phyloP scores from a whole-genome alignment of 1,140 invertebrate species.

The Steinernema khuongi region DNA sequence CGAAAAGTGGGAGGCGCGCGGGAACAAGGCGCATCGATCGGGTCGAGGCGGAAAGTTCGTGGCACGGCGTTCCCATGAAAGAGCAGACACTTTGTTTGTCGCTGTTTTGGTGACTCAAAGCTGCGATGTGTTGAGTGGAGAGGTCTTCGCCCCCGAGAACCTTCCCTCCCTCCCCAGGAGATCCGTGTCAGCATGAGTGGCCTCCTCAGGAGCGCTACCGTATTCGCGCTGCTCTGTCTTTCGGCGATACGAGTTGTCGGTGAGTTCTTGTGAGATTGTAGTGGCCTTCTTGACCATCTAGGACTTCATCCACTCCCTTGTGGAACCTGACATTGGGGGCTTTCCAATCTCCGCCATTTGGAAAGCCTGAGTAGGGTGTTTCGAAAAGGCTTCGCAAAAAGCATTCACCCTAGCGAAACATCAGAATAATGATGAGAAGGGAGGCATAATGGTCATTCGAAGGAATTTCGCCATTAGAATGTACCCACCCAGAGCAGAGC shows the following conservation, averaged over 20 bases:
- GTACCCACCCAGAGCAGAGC: too few relatives aligned
- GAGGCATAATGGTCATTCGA: too few relatives aligned
- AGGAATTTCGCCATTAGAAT: too few relatives aligned
- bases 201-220: background rate
- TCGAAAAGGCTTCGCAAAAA: too few relatives aligned
- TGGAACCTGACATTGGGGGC: too few relatives aligned
- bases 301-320: too few relatives aligned
- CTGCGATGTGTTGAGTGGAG: background rate
- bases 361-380: too few relatives aligned
- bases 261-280: too few relatives aligned
- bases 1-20: conserved; percentile 4
- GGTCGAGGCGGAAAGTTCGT: background rate
- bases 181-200: background rate
- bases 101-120: background rate
- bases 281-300: too few relatives aligned
- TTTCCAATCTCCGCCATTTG: too few relatives aligned
- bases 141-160: background rate
- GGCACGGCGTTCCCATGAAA: background rate
- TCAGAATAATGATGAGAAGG: too few relatives aligned
- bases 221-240: background rate
- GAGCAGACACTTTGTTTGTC: conserved; percentile 7
- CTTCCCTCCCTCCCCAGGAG: background rate
- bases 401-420: too few relatives aligned
- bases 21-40: background rate
- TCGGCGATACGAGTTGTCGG: background rate